These are phyloP conservation scores for Catajapyx aquilonaris DNA, from an alignment of 1,140 invertebrate genomes.

Conservation along the genomic window DNA sequence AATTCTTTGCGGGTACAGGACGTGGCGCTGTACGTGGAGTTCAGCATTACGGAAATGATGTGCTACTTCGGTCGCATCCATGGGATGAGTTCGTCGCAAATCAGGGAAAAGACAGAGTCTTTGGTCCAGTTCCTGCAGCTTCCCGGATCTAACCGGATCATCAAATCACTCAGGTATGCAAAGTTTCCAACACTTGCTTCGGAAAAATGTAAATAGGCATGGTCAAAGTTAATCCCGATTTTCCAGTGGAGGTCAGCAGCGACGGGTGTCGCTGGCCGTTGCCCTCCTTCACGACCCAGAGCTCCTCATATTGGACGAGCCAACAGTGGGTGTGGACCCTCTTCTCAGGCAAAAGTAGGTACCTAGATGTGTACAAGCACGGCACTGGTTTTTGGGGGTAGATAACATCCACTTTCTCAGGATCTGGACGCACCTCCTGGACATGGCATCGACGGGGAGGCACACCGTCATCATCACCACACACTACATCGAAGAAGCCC, in stretches of 20 bases:
- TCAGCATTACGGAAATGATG: constrained; percentile 86
- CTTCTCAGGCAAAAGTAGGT: constrained; percentile 53
- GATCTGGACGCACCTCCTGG: constrained; percentile 78
- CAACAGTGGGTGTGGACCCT: constrained; percentile 83
- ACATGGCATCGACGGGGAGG: constrained; percentile 53
- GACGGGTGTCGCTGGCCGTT: constrained; percentile 77
- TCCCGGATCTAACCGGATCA: constrained; percentile 57
- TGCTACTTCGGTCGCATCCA: constrained; percentile 94
- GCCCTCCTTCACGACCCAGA: constrained; percentile 83
- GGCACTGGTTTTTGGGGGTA: not conserved
- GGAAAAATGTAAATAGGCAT: too few species aligned
- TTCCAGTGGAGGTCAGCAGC: constrained; percentile 72
- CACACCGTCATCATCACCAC: constrained; percentile 87
- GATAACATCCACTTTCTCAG: constrained; percentile 25
- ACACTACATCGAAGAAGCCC: constrained; percentile 82
- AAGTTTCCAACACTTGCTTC: too few species aligned
- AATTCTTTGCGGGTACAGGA: too few species aligned
- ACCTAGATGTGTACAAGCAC: not conserved
- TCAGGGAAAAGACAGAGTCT: constrained; percentile 62
- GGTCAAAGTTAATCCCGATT: too few species aligned
- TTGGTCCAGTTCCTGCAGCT: constrained; percentile 74
- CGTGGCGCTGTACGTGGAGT: constrained; percentile 82
- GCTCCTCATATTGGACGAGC: constrained; percentile 81
- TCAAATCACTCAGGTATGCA: constrained; percentile 78
- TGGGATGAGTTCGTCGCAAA: constrained; percentile 61